Conservation (phyloP, 2,888 invertebrate species). For the Ischnura elegans region DNA sequence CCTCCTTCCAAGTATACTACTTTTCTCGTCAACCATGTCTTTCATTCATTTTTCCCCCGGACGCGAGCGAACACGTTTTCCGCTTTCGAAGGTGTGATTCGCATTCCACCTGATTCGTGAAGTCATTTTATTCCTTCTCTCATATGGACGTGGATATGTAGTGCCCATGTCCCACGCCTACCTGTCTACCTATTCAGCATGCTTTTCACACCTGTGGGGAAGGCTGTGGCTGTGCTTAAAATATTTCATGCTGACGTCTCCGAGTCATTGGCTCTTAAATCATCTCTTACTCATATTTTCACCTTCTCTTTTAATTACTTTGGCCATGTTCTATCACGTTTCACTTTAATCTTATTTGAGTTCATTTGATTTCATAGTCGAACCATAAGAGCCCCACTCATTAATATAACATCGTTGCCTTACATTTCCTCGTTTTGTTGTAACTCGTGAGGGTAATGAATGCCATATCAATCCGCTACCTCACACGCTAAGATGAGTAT, state of each 20-base stretch:
- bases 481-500: no score
- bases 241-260: background rate
- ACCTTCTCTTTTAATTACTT: background rate
- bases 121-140: slow-evolving; percentile 8
- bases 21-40: background rate
- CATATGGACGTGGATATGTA: background rate
- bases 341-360: background rate
- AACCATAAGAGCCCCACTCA: no score
- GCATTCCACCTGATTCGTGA: slow-evolving; percentile 19
- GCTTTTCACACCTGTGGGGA: slow-evolving; percentile 25
- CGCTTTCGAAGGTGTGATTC: slow-evolving; percentile 23
- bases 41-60: slow-evolving; percentile 10
- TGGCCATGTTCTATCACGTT: background rate
- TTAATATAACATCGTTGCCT: no score
- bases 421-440: no score
- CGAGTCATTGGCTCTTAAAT: background rate
- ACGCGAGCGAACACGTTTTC: background rate
- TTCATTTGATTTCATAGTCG: background rate
- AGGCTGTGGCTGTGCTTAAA: background rate
- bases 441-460: no score
- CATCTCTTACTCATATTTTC: background rate
- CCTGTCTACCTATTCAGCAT: background rate
- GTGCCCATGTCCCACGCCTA: background rate
- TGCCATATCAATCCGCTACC: no score
- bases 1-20: background rate